Evolutionary conservation across 2,113 vertebrate species (phyloP).

Genomic region (Cynocephalus volans): DNA sequence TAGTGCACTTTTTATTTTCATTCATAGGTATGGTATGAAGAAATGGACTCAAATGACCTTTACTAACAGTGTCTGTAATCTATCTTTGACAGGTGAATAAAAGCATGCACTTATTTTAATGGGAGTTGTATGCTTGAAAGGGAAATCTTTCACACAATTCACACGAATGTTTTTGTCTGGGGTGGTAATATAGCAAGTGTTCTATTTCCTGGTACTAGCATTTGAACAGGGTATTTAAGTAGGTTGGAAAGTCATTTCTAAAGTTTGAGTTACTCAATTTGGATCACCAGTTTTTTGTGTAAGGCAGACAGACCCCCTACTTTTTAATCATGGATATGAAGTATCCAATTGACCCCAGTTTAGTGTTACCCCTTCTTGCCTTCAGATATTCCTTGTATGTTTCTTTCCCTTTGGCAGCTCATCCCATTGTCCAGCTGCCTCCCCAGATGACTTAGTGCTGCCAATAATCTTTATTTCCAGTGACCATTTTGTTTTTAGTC

Average conservation of each 20-base stretch:
- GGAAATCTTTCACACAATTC: conserved; percentile 30
- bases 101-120: conserved; percentile 52
- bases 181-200: not conserved
- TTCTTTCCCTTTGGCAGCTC: not conserved
- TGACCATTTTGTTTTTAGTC: not conserved
- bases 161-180: conserved; percentile 23
- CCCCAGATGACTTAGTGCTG: not conserved
- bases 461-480: not conserved
- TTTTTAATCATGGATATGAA: not conserved
- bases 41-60: not conserved
- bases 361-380: not conserved
- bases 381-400: not conserved
- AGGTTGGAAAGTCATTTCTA: conserved; percentile 6
- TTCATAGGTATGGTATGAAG: conserved; percentile 13
- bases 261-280: not conserved
- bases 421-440: not conserved
- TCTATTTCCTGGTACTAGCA: not conserved
- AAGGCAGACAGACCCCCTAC: not conserved
- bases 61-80: not conserved
- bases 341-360: not conserved
- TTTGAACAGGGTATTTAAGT: conserved; percentile 19
- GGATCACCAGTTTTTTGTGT: not conserved
- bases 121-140: not conserved
- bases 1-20: conserved; percentile 21
- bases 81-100: conserved; percentile 40